phyloP scores from a whole-genome alignment of 30 jellyfish, hydroid and myxozoan genomes.

The Rhopilema esculentum region DNA sequence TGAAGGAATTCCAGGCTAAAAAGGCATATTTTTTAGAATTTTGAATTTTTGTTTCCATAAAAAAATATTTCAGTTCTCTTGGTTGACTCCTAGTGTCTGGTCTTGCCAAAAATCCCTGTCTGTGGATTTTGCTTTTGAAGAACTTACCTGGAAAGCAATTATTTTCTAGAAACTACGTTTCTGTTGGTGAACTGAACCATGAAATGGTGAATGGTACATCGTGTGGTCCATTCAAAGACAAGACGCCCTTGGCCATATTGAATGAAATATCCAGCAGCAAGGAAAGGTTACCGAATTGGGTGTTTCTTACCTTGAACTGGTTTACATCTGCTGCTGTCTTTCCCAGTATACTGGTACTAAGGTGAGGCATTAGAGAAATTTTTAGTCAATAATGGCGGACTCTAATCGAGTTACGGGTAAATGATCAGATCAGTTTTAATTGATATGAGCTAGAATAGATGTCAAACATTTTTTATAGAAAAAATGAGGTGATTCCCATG shows the following conservation, averaged over 20 bases:
- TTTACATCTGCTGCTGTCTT: conserved; percentile 64
- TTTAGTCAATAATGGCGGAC: too few species aligned
- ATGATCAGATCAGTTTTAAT: too few species aligned
- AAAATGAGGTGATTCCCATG: too few species aligned
- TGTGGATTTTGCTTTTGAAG: not conserved
- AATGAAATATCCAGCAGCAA: conserved; percentile 36
- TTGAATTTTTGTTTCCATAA: too few species aligned
- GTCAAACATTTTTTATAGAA: too few species aligned
- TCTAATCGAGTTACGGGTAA: not conserved
- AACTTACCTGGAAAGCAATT: not conserved
- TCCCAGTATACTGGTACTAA: conserved; percentile 43
- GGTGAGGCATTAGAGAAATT: too few species aligned
- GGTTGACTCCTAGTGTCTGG: too few species aligned
- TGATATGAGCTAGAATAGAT: too few species aligned
- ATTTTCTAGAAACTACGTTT: not conserved
- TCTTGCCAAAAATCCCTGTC: too few species aligned
- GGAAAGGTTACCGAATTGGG: conserved; percentile 51
- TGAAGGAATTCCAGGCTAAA: too few species aligned
- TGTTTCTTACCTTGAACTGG: conserved; percentile 36
- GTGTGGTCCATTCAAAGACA: conserved; percentile 62
- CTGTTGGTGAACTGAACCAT: conserved; percentile 27
- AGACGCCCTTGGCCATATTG: conserved; percentile 50
- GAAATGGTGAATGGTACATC: conserved; percentile 3
- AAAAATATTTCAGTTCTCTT: too few species aligned
- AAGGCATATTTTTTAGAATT: too few species aligned